Conservation (phyloP, 2,797 vertebrate species). For the Pachyuromys duprasi region DNA sequence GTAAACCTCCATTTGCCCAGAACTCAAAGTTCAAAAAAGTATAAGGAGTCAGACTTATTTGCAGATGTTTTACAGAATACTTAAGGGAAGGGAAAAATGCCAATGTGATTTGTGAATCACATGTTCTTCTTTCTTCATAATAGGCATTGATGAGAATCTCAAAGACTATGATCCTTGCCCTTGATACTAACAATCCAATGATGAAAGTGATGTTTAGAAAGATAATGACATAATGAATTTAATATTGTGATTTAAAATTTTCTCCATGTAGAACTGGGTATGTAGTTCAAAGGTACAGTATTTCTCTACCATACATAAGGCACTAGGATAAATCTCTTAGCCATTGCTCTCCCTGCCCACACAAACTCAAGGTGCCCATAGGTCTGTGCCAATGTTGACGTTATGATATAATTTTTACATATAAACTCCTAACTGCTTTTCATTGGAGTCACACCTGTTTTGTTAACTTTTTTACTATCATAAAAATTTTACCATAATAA, state of each 20-base stretch:
- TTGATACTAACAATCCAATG: background rate
- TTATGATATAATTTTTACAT: background rate
- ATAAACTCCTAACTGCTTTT: background rate
- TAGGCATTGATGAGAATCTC: background rate
- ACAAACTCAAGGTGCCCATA: background rate
- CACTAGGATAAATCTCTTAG: background rate
- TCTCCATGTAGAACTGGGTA: background rate
- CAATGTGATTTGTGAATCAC: background rate
- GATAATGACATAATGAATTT: background rate
- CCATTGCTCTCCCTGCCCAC: background rate
- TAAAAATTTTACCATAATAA: background rate
- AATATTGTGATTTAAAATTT: background rate
- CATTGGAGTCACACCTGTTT: background rate
- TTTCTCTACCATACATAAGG: background rate
- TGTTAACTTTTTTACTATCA: background rate
- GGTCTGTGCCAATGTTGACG: background rate
- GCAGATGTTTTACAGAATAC: constrained; percentile 32
- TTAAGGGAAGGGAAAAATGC: background rate
- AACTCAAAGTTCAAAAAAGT: constrained; percentile 54
- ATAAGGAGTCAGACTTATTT: constrained; percentile 62
- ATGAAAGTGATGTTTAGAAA: background rate
- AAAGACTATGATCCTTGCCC: background rate
- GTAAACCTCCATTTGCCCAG: constrained; percentile 69
- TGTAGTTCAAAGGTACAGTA: too few species aligned
- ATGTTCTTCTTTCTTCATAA: background rate